Conservation (phyloP, 64 coral and sea anemone species). For the Porites lutea region DNA sequence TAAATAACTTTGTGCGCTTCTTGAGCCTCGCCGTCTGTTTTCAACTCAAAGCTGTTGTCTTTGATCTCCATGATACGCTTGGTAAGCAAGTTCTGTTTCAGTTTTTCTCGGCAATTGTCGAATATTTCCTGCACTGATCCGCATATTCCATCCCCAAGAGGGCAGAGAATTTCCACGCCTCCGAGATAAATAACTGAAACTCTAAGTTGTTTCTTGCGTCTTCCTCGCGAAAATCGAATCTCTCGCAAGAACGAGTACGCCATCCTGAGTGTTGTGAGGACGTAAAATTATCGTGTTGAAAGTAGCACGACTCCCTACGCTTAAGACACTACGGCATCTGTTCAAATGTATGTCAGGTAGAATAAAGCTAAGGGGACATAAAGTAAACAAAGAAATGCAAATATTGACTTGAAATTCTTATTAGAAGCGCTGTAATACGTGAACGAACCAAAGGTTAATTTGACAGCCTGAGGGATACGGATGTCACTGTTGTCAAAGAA, state of each 20-base stretch:
- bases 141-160: slow-evolving; percentile 69
- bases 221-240: slow-evolving; percentile 4
- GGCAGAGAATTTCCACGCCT: slow-evolving; percentile 69
- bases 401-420: no score
- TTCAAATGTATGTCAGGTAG: background rate
- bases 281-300: background rate
- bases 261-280: background rate
- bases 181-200: slow-evolving; percentile 67
- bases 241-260: background rate
- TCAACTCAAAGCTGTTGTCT: slow-evolving; percentile 37
- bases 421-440: no score
- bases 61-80: slow-evolving; percentile 50
- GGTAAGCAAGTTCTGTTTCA: slow-evolving; percentile 47
- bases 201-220: background rate
- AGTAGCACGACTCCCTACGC: background rate
- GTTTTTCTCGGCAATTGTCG: slow-evolving; percentile 42
- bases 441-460: no score
- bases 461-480: no score
- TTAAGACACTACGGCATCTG: background rate
- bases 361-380: background rate
- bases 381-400: no score
- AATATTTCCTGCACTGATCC: slow-evolving; percentile 73
- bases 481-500: no score
- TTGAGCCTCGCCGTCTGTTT: background rate
- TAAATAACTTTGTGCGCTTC: background rate